These are phyloP conservation scores for Trachymyrmex septentrionalis DNA, from an alignment of 1,140 invertebrate genomes.

Conservation along the genomic window DNA sequence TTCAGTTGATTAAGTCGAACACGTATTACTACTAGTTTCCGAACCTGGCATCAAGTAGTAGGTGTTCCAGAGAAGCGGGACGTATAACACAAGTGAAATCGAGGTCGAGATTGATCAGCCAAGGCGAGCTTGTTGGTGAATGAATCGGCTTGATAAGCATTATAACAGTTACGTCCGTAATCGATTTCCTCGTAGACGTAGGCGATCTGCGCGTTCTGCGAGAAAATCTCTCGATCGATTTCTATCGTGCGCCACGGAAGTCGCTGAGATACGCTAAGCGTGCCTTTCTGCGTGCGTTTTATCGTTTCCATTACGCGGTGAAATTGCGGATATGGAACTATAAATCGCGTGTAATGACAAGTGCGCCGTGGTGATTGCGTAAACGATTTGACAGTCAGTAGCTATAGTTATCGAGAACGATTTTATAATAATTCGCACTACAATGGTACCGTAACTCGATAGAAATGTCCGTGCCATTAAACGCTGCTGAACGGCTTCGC, in stretches of 20 bases:
- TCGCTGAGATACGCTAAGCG: conserved; percentile 4
- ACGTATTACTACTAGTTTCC: conserved; percentile 40
- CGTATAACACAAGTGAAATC: conserved; percentile 45
- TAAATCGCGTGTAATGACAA: conserved; percentile 37
- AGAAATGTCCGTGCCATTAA: conserved; percentile 1
- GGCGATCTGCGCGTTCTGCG: not conserved
- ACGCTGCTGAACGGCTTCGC: not conserved
- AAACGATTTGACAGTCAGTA: conserved; percentile 21
- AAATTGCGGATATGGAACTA: not conserved
- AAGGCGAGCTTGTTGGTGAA: conserved; percentile 23
- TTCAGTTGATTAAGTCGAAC: conserved; percentile 10
- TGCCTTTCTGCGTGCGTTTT: conserved; percentile 8
- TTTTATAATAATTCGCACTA: conserved; percentile 9
- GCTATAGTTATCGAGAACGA: not conserved
- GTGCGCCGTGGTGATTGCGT: conserved; percentile 5
- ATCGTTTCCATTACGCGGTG: conserved; percentile 6
- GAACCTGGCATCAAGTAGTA: not conserved
- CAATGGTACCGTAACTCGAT: not conserved
- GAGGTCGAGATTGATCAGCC: conserved; percentile 57
- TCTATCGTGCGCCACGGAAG: conserved; percentile 14
- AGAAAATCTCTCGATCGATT: conserved; percentile 25
- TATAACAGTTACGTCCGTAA: conserved; percentile 32
- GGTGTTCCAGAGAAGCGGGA: not conserved
- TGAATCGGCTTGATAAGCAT: conserved; percentile 22
- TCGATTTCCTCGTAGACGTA: conserved; percentile 21